phyloP scores from a whole-genome alignment of 2,888 invertebrate species.

The Andrena minutula region DNA sequence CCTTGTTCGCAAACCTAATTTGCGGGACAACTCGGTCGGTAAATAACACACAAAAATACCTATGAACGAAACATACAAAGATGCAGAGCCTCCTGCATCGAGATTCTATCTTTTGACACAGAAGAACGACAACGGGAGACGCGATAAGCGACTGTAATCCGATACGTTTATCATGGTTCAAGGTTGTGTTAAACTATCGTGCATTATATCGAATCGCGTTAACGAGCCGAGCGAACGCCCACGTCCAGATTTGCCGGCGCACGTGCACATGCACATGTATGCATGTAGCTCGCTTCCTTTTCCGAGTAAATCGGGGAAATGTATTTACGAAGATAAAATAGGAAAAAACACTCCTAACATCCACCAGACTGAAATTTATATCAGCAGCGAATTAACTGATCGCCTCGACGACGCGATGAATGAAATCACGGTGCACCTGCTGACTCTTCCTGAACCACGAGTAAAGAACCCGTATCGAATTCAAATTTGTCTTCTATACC shows the following conservation, averaged over 20 bases:
- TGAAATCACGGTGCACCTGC: slow-evolving; percentile 50
- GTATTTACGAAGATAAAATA: not conserved
- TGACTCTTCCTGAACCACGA: slow-evolving; percentile 18
- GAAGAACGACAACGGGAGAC: not conserved
- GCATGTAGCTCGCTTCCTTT: not conserved
- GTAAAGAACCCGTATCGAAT: not conserved
- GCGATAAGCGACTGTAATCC: slow-evolving; percentile 2
- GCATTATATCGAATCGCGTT: slow-evolving; percentile 15
- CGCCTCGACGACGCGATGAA: slow-evolving; percentile 42
- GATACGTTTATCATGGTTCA: slow-evolving; percentile 39
- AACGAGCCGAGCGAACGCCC: slow-evolving; percentile 2
- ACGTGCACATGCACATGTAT: not conserved
- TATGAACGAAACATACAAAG: no score
- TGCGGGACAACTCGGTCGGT: no score
- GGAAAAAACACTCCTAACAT: slow-evolving; percentile 9
- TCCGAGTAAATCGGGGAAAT: slow-evolving; percentile 6
- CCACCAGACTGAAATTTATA: slow-evolving; percentile 18
- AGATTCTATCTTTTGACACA: not conserved
- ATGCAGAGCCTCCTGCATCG: not conserved
- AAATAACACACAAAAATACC: no score
- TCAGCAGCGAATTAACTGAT: slow-evolving; percentile 9
- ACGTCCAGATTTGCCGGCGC: not conserved
- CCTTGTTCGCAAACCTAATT: no score
- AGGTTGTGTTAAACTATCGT: slow-evolving; percentile 30
- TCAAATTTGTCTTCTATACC: not conserved